Evolutionary conservation across 2,113 vertebrate genomes (phyloP).

Genomic region (Antigone vipio): DNA sequence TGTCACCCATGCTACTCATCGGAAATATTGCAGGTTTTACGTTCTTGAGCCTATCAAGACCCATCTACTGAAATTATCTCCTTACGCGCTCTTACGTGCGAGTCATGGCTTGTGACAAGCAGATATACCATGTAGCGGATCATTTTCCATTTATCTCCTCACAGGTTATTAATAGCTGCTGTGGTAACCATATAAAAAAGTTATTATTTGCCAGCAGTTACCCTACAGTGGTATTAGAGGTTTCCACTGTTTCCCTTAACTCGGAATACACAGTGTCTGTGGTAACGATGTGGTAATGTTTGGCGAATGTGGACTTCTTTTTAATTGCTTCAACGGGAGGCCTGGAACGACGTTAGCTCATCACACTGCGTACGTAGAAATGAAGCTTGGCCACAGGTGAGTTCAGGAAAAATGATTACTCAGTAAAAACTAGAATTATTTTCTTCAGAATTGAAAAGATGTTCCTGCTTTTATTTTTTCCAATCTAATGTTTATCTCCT

Average conservation of each 20-base stretch:
- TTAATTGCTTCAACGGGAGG: conserved; percentile 45
- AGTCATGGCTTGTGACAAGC: neutral
- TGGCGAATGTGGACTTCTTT: neutral
- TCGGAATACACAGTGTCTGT: conserved; percentile 52
- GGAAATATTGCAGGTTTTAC: neutral
- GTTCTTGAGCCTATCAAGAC: neutral
- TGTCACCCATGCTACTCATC: neutral
- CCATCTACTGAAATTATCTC: neutral
- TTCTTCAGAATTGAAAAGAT: neutral
- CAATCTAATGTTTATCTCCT: neutral
- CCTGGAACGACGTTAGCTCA: neutral
- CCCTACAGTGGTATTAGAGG: conserved; percentile 26
- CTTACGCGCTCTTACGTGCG: neutral
- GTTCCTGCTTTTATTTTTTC: neutral
- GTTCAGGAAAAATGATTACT: neutral
- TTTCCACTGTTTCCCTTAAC: conserved; percentile 50
- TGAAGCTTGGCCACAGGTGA: neutral
- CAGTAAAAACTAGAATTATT: neutral
- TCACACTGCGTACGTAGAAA: neutral
- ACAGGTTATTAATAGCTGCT: conserved; percentile 12
- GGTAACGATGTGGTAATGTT: conserved; percentile 54
- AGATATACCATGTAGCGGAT: neutral
- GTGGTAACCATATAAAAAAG: conserved; percentile 23
- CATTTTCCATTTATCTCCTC: conserved; percentile 11
- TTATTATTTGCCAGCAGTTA: conserved; percentile 34